Base-by-base conservation (phyloP, 2,113 vertebrate genomes). In the Bufo bufo region DNA sequence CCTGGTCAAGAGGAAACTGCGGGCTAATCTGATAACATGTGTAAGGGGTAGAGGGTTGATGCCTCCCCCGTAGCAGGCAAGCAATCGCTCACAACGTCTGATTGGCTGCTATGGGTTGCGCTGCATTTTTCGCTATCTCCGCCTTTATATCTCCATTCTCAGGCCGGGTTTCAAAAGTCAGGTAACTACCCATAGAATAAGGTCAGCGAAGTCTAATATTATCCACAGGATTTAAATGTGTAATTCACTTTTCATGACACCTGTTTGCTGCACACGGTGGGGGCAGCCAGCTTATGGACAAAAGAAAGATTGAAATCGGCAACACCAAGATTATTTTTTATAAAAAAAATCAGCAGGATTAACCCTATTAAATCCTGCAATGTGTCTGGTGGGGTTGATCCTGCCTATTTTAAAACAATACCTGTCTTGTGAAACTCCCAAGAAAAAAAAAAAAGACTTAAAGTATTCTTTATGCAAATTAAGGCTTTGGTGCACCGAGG, bases 151-250 rank as follows among this genome's bases (percentile, higher is more conserved):
- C 16, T 63, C 19, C 10, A 75, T 50, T 50, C 78, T 84, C 59
- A 69, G 12, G n/a, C 82, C 59, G 71, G 82, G 63, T 20, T 33
- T 52, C 63, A 84, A 71, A 69, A 50, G 54, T 84, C 63, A 83
- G 61, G 63, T 50, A 47, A 50, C 4, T 54, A 43, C 20, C 3
- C 20, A 59, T 43, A 58, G 6, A 80, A 58, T 43, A 33, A 16
- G 23, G 12, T 59, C 2, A 58, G 12, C 14, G 10, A 4, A 79
- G 52, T 79, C 77, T n/a, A 33, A 79, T 54, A 54, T 80, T 56
- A 80, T 14, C 14, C 23, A 56, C 54, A 59, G 23, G 23, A 81
- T 17, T 45, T 81, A 8, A 4, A 12, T 61, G 45, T 19, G 59
- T 16, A 43, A 33, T 19, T 43, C 13, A 81, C n/a, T 56, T 33